phyloP scores from a whole-genome alignment of 2,888 invertebrate genomes.

The Drosophila anomalata region DNA sequence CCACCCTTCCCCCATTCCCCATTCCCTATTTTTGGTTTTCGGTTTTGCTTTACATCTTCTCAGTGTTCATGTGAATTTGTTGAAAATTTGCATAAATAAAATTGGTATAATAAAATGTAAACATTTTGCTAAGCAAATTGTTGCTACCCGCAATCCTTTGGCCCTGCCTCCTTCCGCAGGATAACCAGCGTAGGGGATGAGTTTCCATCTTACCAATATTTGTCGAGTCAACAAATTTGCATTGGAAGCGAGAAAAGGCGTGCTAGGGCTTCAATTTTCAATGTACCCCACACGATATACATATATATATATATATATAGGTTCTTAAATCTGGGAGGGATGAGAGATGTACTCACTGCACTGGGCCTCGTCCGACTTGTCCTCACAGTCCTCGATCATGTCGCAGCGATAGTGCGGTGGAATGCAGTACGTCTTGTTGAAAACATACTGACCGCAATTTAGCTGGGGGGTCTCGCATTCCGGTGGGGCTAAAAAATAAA shows the following conservation, averaged over 20 bases:
- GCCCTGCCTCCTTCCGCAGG: background rate
- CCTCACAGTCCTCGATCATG: slow-evolving; percentile 97
- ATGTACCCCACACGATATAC: too few species aligned
- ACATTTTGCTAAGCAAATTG: slow-evolving; percentile 76
- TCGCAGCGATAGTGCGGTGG: slow-evolving; percentile 97
- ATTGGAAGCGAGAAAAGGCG: slow-evolving; percentile 53
- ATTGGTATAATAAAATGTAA: slow-evolving; percentile 76
- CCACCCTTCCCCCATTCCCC: background rate
- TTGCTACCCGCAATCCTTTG: slow-evolving; percentile 34
- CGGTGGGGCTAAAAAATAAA: slow-evolving; percentile 89
- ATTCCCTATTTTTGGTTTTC: background rate
- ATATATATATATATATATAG: background rate
- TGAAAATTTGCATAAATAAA: slow-evolving; percentile 76
- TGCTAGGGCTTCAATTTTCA: slow-evolving; percentile 12
- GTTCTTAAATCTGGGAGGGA: too few species aligned
- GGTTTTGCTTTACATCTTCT: slow-evolving; percentile 1
- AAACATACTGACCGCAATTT: slow-evolving; percentile 96
- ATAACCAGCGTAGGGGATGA: background rate
- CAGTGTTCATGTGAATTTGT: slow-evolving; percentile 53
- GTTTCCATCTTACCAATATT: slow-evolving; percentile 51
- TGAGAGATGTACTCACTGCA: slow-evolving; percentile 91
- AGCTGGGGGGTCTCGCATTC: slow-evolving; percentile 96
- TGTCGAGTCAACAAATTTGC: slow-evolving; percentile 67
- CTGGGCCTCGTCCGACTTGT: slow-evolving; percentile 96
- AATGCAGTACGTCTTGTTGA: slow-evolving; percentile 98